Conservation (phyloP, 2,888 invertebrate species). For the Congeria kusceri region DNA sequence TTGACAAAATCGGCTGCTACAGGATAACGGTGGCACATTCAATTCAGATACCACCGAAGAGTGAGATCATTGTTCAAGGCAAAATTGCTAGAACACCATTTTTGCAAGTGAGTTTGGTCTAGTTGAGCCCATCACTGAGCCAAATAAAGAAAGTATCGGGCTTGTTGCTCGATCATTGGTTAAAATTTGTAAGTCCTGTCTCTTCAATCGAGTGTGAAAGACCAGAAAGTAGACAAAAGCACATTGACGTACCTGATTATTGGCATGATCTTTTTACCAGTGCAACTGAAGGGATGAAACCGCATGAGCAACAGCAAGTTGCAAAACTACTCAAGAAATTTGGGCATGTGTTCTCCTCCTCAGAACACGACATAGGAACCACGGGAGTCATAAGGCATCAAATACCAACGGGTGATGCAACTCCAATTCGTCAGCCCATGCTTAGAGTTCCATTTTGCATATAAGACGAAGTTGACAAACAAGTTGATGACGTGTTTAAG, state of each 20-base stretch:
- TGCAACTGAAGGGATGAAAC: neutral
- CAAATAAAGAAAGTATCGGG: too few relatives aligned
- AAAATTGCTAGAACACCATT: neutral
- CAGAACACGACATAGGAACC: slow-evolving; percentile 20
- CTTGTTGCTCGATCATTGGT: too few relatives aligned
- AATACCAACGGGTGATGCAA: slow-evolving; percentile 20
- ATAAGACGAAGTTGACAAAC: slow-evolving; percentile 31
- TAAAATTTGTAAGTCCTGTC: too few relatives aligned
- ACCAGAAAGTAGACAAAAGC: too few relatives aligned
- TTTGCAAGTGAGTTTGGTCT: too few relatives aligned
- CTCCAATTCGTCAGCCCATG: slow-evolving; percentile 30
- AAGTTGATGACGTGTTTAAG: slow-evolving; percentile 40
- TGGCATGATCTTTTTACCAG: slow-evolving; percentile 11
- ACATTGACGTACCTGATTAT: neutral
- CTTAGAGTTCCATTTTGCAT: slow-evolving; percentile 31
- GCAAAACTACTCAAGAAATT: slow-evolving; percentile 12
- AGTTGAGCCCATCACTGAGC: too few relatives aligned
- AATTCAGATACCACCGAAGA: neutral
- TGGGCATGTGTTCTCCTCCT: slow-evolving; percentile 14
- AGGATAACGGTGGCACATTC: neutral
- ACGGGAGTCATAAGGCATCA: slow-evolving; percentile 23
- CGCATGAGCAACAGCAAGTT: neutral
- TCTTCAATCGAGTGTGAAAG: too few relatives aligned
- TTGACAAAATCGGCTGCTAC: slow-evolving; percentile 27
- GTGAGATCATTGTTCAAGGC: neutral